Conservation (phyloP, 1,140 invertebrate genomes). For the Eupeodes corollae region DNA sequence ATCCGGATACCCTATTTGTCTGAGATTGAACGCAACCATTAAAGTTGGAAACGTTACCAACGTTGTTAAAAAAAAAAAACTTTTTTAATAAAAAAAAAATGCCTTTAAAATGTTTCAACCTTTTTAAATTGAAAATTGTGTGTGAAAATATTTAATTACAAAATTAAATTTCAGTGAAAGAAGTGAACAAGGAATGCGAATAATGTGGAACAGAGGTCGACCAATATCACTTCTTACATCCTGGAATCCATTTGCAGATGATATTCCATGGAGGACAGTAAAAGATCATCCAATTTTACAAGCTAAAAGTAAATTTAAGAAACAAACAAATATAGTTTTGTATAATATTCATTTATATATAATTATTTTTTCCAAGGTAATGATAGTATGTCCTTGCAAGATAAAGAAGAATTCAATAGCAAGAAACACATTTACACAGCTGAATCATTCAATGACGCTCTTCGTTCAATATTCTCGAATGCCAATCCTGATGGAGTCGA, state of each 20-base stretch:
- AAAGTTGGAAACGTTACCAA: too few relatives aligned
- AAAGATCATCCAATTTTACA: constrained; percentile 70
- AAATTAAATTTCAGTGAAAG: constrained; percentile 45
- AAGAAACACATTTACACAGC: constrained; percentile 43
- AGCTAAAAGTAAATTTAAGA: constrained; percentile 52
- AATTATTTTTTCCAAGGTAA: neutral
- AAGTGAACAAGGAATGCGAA: constrained; percentile 57
- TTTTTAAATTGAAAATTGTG: too few relatives aligned
- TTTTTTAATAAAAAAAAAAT: too few relatives aligned
- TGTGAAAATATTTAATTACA: too few relatives aligned
- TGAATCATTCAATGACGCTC: constrained; percentile 43
- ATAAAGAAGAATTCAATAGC: constrained; percentile 29
- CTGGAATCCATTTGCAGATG: constrained; percentile 76
- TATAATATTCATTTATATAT: neutral
- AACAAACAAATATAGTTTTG: neutral
- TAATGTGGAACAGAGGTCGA: constrained; percentile 63
- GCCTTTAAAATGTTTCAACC: too few relatives aligned
- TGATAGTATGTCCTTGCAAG: constrained; percentile 7
- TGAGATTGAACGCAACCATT: too few relatives aligned
- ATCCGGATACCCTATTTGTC: too few relatives aligned
- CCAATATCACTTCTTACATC: constrained; percentile 55
- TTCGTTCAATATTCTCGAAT: constrained; percentile 19
- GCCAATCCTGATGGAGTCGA: constrained; percentile 14
- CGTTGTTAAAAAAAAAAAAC: too few relatives aligned
- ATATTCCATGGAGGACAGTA: constrained; percentile 67